These are phyloP conservation scores for Chloebia gouldiae DNA, from an alignment of 2,113 vertebrate species.

Conservation along the genomic window DNA sequence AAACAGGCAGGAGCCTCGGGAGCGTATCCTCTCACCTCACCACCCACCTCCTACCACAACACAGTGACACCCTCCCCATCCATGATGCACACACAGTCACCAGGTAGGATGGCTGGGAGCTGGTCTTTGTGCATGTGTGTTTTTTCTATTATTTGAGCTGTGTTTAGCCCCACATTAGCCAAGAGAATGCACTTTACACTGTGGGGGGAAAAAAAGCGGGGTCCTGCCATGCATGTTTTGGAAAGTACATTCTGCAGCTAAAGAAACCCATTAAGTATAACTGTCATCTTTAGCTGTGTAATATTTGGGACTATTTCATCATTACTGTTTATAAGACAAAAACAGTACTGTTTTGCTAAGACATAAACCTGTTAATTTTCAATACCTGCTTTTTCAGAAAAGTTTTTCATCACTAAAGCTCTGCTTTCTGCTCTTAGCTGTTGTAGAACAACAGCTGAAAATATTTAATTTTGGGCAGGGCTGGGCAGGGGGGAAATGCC, in stretches of 20 bases:
- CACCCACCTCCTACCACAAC: constrained; percentile 89
- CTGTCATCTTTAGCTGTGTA: not conserved
- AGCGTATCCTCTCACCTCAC: constrained; percentile 93
- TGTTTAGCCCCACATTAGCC: not conserved
- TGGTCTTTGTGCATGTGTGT: not conserved
- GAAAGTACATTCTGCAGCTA: not conserved
- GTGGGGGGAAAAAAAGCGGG: not conserved
- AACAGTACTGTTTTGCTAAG: not conserved
- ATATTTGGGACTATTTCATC: not conserved
- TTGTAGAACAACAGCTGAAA: not conserved
- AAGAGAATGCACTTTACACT: not conserved
- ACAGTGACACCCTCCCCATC: constrained; percentile 92
- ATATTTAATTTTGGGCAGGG: not conserved
- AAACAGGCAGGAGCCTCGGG: constrained; percentile 81
- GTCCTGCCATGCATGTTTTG: not conserved
- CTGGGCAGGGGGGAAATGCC: not conserved
- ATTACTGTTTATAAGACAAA: not conserved
- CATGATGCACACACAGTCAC: constrained; percentile 97
- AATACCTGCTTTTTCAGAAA: not conserved
- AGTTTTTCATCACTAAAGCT: not conserved
- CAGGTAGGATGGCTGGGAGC: constrained; percentile 77
- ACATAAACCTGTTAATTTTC: not conserved
- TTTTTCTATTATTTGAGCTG: not conserved
- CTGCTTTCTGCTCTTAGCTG: not conserved
- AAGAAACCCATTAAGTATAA: not conserved